Conservation (phyloP, 2,113 vertebrate species). For the Psephotus haematonotus region DNA sequence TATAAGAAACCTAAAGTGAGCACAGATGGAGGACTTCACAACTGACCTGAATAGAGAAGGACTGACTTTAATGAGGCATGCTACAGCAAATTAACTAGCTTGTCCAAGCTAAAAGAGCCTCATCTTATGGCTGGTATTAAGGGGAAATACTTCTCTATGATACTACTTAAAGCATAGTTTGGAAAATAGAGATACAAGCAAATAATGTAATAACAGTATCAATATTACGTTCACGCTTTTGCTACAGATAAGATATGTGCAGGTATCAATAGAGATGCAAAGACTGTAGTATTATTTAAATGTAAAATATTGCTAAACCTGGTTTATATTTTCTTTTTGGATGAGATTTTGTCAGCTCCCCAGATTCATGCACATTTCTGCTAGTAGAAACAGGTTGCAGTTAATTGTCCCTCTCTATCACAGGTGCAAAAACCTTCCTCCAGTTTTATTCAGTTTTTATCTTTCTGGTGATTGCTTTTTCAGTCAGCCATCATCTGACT, state of each 20-base stretch:
- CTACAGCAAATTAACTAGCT: background rate
- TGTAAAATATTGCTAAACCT: background rate
- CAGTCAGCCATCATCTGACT: background rate
- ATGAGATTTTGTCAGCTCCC: background rate
- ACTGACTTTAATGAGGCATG: background rate
- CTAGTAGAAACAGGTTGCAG: background rate
- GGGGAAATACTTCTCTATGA: background rate
- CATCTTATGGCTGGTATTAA: background rate
- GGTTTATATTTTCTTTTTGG: background rate
- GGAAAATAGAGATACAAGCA: background rate
- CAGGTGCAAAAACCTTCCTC: background rate
- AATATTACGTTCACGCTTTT: background rate
- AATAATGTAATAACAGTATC: background rate
- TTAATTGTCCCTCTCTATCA: background rate
- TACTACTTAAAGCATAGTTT: background rate
- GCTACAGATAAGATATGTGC: background rate
- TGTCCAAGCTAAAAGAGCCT: background rate
- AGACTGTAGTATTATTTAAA: background rate
- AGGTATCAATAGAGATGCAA: background rate
- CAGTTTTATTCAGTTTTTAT: background rate
- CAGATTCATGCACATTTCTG: background rate
- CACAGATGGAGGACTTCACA: background rate
- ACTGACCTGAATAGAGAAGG: background rate
- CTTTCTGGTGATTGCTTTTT: background rate
- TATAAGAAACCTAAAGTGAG: background rate